Base-by-base conservation (phyloP, 1,140 invertebrate species). In the Araneus ventricosus region DNA sequence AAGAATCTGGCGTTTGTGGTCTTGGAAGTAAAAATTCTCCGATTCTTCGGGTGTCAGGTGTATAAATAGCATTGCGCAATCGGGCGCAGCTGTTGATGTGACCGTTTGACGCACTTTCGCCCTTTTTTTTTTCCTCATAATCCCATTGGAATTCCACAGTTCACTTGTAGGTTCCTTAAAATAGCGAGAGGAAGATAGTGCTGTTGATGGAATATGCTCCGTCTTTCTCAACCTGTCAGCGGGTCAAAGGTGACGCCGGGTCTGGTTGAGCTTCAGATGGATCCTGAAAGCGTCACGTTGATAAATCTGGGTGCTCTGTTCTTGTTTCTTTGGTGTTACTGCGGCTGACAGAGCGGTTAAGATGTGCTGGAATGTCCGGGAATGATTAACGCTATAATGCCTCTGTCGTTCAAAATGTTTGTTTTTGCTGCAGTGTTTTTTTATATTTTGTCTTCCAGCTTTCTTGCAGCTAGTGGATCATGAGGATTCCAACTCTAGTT, bases 21-120 rank as follows among this genome's bases (percentile, higher is more conserved):
- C 67, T 20, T 14, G 0, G 27, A 75, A 10, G 30, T 75, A 20
- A 37, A 75, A 75, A 75, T 2, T 34, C n/a, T 10, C 17, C 70
- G 45, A 37, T 37, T 37, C 27, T 75, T 34, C 14, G 70, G 22
- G 20, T 75, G 34, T 34, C 70, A 75, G 70, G 70, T 75, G 70
- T 75, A 75, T 75, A 37, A 37, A 75, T 75, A 75, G 70, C 30
- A 34, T 75, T 75, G 70, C 14, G 70, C 70, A 75, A 75, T 30
- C 70, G 34, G 30, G 70, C 34, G 70, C 70, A 75, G 70, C 70
- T 75, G 70, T 37, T 37, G 70, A 75, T 75, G 70, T 75, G 70
- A 37, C 70, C 70, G 70, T 30, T 75, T 75, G 70, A 37, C 70
- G 70, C 17, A 75, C 30, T 75, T 75, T 37, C 70, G 45, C 63